Evolutionary conservation across 1,140 invertebrate genomes (phyloP), one percentile per base, ranked within the genome.

Genomic region (Hirudo medicinalis): DNA sequence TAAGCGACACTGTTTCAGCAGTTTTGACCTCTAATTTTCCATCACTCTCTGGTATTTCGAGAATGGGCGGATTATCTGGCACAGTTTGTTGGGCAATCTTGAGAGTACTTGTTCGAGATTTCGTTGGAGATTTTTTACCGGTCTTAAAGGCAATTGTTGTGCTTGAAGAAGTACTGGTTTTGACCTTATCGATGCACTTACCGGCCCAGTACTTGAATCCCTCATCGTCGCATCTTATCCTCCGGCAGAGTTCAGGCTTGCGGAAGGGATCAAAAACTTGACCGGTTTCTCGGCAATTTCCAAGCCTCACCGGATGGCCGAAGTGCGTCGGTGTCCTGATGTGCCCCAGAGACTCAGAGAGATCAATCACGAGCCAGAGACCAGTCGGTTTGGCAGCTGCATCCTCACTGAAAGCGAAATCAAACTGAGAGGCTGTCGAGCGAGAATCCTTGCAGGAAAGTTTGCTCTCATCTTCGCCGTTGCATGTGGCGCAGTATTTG

Each of bases 401-500:
- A 9, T 32, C 22, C 19, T 63, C 57, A 11, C 57, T 63, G 57
- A 25, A 22, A 6, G 57, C 29, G 15, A 63, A 32, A n/a, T 63
- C 57, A 15, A 63, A 63, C 15, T 63, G 22, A 13, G 22, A 63
- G 2, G 22, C 29, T 32, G 57, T 63, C 20, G 57, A 25, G 8
- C 29, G 22, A 63, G 22, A 25, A 63, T 63, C 57, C 8, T 25
- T 63, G 57, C 57, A 63, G 22, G 57, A 25, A 20, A 25, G 11
- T 63, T 63, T 11, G 29, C 57, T 63, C 8, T 63, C 29, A 11
- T 63, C 57, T 25, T 25, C 22, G 22, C 57, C 57, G 57, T 63
- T 63, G 29, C 57, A 63, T 13, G 22, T 32, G 57, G 57, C 57
- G 57, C 57, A 63, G 57, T 25, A 63, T 32, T 63, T 63, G 29